Evolutionary conservation across 92 coral and sea anemone species (phyloP), one percentile per base, ranked within the genome.

Genomic region (Porites cylindrica): DNA sequence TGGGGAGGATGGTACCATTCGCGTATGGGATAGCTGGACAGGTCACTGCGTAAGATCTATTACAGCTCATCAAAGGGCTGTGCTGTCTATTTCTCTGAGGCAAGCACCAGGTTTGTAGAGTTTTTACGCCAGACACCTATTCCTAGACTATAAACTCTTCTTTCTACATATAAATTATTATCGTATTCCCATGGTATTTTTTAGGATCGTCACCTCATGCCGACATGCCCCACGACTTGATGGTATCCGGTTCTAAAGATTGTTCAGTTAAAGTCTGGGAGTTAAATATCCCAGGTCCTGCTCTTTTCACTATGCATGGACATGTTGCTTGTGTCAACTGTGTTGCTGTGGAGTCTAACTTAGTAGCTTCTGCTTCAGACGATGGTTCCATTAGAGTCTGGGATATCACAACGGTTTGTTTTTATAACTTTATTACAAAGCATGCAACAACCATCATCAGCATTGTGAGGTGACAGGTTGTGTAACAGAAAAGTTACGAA

Each of bases 1-100:
- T 90, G 93, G 93, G 14, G 91, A 82, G 14, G 96, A 96, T 75
- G 82, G 91, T 6, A 86, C 84, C 24, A 87, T 96, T 38, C 89
- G 92, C 60, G 72, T 95, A 67, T 95, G 98, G 96, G 99, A 96
- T 66, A 84, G 93, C 60, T 88, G 96, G 96, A 95, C 98, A 38
- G 88, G 88, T 29, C 64, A 71, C 20, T 93, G 97, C 24, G 43
- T 96, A 8, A 66, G 74, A 71, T 82, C 82, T 20, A 77, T 95
- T 6, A 8, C 16, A 82, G 99, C 91, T 3, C 99, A 96, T 75
- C 52, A 14, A 29, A 80, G 79, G 14, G 88, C 92, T 14, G 94
- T 96, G 72, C 9, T 72, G 54, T 88, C 97, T 50, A 85, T 96
- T 80, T 95, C 96, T 17, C 51, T 96, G 79, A 83, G 95, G 50